phyloP scores from a whole-genome alignment of 1,140 invertebrate genomes.

The Achatina immaculata region DNA sequence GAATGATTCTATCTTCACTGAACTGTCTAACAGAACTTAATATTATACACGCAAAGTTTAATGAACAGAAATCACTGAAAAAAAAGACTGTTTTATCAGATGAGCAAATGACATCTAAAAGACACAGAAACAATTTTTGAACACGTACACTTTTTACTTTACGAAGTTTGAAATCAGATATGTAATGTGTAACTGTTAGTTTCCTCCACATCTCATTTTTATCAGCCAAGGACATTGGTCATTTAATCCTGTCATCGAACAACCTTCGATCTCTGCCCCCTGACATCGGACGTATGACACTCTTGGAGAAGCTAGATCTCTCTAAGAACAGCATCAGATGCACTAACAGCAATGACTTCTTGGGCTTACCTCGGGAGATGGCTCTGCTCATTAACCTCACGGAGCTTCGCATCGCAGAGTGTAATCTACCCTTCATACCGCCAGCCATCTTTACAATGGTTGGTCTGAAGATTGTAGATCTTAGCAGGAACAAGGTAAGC shows the following conservation, averaged over 20 bases:
- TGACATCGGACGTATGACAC: conserved; percentile 62
- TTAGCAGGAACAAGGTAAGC: conserved; percentile 44
- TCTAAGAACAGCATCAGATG: conserved; percentile 67
- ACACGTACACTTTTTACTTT: no score
- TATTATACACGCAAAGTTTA: no score
- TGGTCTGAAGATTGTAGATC: conserved; percentile 50
- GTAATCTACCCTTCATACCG: conserved; percentile 69
- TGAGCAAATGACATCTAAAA: no score
- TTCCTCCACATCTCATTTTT: conserved; percentile 16
- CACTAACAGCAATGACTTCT: conserved; percentile 43
- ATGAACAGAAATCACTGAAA: no score
- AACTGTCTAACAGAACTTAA: no score
- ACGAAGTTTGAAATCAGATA: no score
- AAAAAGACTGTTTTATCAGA: no score
- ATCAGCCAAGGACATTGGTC: conserved; percentile 61
- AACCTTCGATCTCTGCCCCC: conserved; percentile 66
- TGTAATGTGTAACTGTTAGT: neutral
- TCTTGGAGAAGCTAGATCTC: conserved; percentile 65
- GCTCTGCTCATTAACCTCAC: conserved; percentile 57
- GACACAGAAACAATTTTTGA: no score
- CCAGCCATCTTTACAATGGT: conserved; percentile 65
- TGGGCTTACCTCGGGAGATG: conserved; percentile 65
- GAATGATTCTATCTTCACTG: no score
- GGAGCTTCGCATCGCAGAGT: conserved; percentile 67
- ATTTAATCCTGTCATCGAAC: conserved; percentile 67